A percentile compares a stretch with the other conserved stretches of the same genome.
These are phyloP conservation scores for Nephrotoma guestfalica DNA, from an alignment of 2,888 invertebrate genomes.

Conservation along the genomic window DNA sequence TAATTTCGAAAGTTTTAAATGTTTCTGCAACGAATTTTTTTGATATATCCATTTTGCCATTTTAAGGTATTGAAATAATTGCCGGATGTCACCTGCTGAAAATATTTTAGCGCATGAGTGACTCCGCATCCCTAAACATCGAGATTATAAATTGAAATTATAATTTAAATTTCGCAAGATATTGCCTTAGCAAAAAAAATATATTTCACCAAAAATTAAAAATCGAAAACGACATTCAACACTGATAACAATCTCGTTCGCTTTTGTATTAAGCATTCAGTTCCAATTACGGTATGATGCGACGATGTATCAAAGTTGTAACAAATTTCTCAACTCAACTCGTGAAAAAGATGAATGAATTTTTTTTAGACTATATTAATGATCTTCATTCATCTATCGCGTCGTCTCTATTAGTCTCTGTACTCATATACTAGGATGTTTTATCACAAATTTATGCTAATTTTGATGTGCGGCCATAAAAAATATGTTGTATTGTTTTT, in stretches of 20 bases:
- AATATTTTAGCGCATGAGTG: too few relatives aligned
- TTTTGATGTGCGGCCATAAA: background rate
- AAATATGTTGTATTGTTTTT: background rate
- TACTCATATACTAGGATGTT: background rate
- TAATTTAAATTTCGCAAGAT: too few relatives aligned
- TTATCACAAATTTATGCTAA: background rate
- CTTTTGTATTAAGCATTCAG: background rate
- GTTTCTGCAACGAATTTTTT: too few relatives aligned
- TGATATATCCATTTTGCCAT: too few relatives aligned
- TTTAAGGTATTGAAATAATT: too few relatives aligned
- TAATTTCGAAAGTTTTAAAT: too few relatives aligned
- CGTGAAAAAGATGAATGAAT: background rate
- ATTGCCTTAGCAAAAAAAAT: too few relatives aligned
- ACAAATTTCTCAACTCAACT: background rate
- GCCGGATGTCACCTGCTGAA: too few relatives aligned
- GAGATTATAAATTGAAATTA: too few relatives aligned
- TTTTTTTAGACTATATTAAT: background rate
- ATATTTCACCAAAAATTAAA: too few relatives aligned
- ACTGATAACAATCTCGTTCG: background rate
- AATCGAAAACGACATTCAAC: background rate
- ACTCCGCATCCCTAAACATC: too few relatives aligned
- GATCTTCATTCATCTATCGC: background rate
- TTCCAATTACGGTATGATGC: background rate
- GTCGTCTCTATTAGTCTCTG: background rate
- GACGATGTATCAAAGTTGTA: background rate